A percentile compares a stretch with the other conserved stretches of the same genome.
Conservation (phyloP, 2,113 vertebrate genomes). For the Phrynocephalus versicolor region DNA sequence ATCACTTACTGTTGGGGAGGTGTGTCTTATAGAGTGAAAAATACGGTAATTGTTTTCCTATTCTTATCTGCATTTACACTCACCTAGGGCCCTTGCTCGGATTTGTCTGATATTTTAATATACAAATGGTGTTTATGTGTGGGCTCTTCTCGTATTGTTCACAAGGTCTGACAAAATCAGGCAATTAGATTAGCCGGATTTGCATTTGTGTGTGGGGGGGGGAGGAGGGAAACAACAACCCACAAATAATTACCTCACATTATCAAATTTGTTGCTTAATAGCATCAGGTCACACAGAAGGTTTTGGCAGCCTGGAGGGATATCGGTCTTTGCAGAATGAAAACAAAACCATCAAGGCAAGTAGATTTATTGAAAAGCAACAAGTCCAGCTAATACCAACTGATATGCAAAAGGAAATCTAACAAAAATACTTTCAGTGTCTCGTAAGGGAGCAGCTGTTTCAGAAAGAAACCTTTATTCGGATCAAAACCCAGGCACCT, state of each 20-base stretch:
- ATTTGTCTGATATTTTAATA: slow-evolving; percentile 56
- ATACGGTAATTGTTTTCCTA: slow-evolving; percentile 18
- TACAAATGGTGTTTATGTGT: slow-evolving; percentile 52
- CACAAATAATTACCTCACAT: slow-evolving; percentile 62
- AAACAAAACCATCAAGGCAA: neutral
- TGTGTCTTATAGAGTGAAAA: too few species aligned
- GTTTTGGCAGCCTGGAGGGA: slow-evolving; percentile 39
- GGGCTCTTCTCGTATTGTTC: slow-evolving; percentile 53
- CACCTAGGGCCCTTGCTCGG: slow-evolving; percentile 51
- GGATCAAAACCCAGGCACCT: too few species aligned
- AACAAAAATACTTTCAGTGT: neutral
- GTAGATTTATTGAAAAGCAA: neutral
- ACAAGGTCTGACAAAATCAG: slow-evolving; percentile 32
- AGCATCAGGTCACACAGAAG: slow-evolving; percentile 19
- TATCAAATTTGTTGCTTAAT: slow-evolving; percentile 60
- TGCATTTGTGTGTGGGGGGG: slow-evolving; percentile 57
- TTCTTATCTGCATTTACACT: slow-evolving; percentile 48
- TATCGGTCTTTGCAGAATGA: neutral
- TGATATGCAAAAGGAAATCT: neutral
- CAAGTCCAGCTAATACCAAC: neutral
- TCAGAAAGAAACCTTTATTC: neutral
- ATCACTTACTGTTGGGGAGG: too few species aligned
- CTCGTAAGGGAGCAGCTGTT: neutral
- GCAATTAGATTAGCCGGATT: slow-evolving; percentile 51
- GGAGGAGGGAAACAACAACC: too few species aligned